phyloP scores from a whole-genome alignment of 2,888 invertebrate genomes.

The Electrophaes corylata region DNA sequence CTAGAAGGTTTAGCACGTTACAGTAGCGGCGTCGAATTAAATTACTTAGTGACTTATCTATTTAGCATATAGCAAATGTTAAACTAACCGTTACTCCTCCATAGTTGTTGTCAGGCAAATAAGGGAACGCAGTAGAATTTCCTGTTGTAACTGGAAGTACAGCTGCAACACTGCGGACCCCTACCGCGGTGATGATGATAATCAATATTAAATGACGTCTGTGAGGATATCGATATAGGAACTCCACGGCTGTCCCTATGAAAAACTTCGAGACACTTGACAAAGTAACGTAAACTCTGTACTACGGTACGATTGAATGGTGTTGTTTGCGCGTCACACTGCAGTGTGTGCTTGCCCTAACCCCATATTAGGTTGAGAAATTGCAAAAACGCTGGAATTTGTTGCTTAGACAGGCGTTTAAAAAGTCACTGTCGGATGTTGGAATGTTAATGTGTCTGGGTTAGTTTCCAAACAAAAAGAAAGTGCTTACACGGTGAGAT shows the following conservation, averaged over 20 bases:
- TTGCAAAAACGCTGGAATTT: conserved; percentile 30
- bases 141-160: too few relatives aligned
- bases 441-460: conserved; percentile 35
- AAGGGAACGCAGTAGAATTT: too few relatives aligned
- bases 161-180: too few relatives aligned
- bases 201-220: too few relatives aligned
- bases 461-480: conserved; percentile 30
- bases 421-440: conserved; percentile 23
- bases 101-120: too few relatives aligned
- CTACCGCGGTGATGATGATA: too few relatives aligned
- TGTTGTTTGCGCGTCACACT: neutral
- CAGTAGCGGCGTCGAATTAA: neutral
- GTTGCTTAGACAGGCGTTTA: conserved; percentile 27
- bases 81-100: too few relatives aligned
- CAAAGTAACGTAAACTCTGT: too few relatives aligned
- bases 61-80: neutral
- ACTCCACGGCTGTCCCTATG: too few relatives aligned
- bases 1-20: conserved; percentile 11
- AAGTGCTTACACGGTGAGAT: conserved; percentile 18
- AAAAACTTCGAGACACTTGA: too few relatives aligned
- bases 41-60: neutral
- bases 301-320: too few relatives aligned
- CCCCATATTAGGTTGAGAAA: conserved; percentile 35
- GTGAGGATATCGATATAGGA: too few relatives aligned
- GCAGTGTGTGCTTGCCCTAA: conserved; percentile 5